These are phyloP conservation scores for Aldrovandia affinis DNA, from an alignment of 2,797 vertebrate species.

Conservation along the genomic window DNA sequence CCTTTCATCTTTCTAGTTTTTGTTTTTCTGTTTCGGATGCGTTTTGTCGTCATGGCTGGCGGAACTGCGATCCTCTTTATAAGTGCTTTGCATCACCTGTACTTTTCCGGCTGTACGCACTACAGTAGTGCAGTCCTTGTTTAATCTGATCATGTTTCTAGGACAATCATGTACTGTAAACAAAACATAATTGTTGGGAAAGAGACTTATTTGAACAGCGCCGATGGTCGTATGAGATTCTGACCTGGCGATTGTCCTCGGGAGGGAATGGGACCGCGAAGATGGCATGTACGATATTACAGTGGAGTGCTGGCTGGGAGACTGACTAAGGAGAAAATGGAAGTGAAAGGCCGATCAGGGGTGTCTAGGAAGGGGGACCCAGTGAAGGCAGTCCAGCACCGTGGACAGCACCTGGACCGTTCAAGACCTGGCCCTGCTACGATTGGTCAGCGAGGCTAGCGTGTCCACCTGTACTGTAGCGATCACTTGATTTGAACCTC, in stretches of 20 bases:
- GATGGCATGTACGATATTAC: neutral
- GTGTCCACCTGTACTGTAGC: neutral
- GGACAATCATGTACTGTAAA: slow-evolving; percentile 22
- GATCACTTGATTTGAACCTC: neutral
- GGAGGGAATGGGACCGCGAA: slow-evolving; percentile 7
- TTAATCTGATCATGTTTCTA: slow-evolving; percentile 10
- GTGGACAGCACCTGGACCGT: neutral
- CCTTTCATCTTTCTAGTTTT: slow-evolving; percentile 25
- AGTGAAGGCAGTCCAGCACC: neutral
- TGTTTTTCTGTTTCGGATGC: slow-evolving; percentile 2
- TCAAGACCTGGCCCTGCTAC: neutral
- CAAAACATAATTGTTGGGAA: neutral
- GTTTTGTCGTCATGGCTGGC: neutral
- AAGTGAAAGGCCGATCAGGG: neutral
- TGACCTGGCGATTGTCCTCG: neutral
- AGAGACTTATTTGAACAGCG: slow-evolving; percentile 18
- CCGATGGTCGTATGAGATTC: neutral
- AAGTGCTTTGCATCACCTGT: neutral
- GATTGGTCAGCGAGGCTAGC: neutral
- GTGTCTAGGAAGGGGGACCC: neutral
- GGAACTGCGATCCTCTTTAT: neutral
- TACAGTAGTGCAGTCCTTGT: slow-evolving; percentile 20
- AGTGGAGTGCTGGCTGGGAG: neutral
- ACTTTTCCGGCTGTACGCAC: slow-evolving; percentile 12
- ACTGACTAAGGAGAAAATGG: neutral